These are phyloP conservation scores for Dasysyrphus tricinctus DNA, from an alignment of 2,888 invertebrate species.

Conservation along the genomic window DNA sequence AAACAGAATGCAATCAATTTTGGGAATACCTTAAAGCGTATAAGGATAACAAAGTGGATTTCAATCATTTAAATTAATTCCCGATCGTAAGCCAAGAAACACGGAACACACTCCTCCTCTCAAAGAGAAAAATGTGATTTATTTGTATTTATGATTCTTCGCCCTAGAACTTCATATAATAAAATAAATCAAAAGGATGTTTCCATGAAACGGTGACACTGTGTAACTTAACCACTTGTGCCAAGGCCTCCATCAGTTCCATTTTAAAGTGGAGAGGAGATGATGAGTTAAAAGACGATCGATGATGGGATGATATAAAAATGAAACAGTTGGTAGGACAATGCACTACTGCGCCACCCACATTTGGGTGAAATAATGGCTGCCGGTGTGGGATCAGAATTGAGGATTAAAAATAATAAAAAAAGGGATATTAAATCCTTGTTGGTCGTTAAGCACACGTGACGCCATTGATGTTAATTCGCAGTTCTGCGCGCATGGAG, in stretches of 20 bases:
- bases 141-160: not conserved
- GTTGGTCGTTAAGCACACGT: conserved; percentile 73
- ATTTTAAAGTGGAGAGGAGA: conserved; percentile 38
- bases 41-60: conserved; percentile 19
- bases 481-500: conserved; percentile 62
- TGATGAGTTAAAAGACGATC: conserved; percentile 40
- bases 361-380: conserved; percentile 32
- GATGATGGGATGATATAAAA: conserved; percentile 7
- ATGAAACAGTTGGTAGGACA: conserved; percentile 27
- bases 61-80: conserved; percentile 23
- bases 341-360: conserved; percentile 39
- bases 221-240: conserved; percentile 32
- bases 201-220: conserved; percentile 9
- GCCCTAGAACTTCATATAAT: not conserved
- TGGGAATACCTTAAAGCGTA: not conserved
- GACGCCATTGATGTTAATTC: conserved; percentile 68
- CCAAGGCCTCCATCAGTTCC: conserved; percentile 19
- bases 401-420: not conserved
- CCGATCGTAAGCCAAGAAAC: not conserved
- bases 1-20: conserved; percentile 41
- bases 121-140: not conserved
- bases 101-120: not conserved
- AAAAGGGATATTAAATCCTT: conserved; percentile 17
- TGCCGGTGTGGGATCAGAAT: not conserved
- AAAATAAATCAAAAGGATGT: conserved; percentile 58